Base-by-base conservation (phyloP, 2,797 vertebrate species). In the Channa striata region DNA sequence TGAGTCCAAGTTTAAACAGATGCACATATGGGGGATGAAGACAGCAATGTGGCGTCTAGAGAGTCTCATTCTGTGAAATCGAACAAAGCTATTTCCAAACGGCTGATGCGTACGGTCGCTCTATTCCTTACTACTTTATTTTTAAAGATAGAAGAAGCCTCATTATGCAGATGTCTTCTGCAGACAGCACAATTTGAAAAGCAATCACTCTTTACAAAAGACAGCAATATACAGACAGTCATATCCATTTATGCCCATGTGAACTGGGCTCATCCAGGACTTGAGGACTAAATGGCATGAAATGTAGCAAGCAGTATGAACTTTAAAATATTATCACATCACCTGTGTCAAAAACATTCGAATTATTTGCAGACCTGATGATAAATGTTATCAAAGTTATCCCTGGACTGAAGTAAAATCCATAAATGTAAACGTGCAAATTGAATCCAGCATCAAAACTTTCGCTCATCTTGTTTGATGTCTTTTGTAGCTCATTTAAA, bases 141-240 rank as follows among this genome's bases (percentile, higher is more conserved):
- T 81, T 79, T 69, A 5, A 40, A 82, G 71, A 74, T 74, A 72
- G 69, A 82, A 80, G 62, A 71, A 60, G 77, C 51, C 65, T 76
- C 77, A 87, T 89, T 86, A 85, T 87, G 85, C 81, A 85, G 85
- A 83, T 74, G 72, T 43, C 68, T 43, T 71, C 74, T 59, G 76
- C 70, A 80, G 73, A 80, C 82, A 75, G 81, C 51, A 57, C 70
- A 23, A 68, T 91, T 89, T 83, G 39, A 87, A 88, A 92, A 79
- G 83, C 89, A 88, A 86, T 87, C 72, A 36, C 68, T 82, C 72
- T 85, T 70, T 75, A 80, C 62, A 60, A 77, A 90, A 88, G 82
- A 73, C 64, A 75, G 78, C 72, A 72, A 75, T 68, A 74, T 65
- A 68, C 9, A 79, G 71, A 75, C 73, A 48, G 81, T 66, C 50